Evolutionary conservation across 2,888 invertebrate species (phyloP).

Genomic region (Phrixothrix hirtus): DNA sequence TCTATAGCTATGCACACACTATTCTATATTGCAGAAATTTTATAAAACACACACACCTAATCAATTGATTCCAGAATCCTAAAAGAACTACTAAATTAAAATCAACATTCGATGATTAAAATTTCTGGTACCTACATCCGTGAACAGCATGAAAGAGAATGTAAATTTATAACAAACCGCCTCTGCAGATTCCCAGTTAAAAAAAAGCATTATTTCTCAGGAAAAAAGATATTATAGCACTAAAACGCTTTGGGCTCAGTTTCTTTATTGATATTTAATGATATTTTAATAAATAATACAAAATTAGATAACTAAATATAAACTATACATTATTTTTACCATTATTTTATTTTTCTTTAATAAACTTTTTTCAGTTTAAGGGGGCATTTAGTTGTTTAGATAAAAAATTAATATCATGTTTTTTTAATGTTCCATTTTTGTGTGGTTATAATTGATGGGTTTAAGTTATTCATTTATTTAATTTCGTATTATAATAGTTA

Average conservation of each 20-base stretch:
- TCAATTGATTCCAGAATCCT: conserved; percentile 29
- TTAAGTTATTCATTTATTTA: no score
- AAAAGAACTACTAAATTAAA: conserved; percentile 33
- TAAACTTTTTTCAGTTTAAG: no score
- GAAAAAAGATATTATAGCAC: conserved; percentile 11
- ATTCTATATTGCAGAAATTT: conserved; percentile 23
- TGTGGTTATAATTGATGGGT: no score
- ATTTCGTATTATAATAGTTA: no score
- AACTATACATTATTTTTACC: background rate
- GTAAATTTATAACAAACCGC: conserved; percentile 18
- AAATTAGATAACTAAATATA: background rate
- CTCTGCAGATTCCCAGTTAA: conserved; percentile 16
- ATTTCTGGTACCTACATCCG: conserved; percentile 54
- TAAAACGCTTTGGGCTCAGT: conserved; percentile 15
- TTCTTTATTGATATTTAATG: conserved; percentile 13
- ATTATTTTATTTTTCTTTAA: no score
- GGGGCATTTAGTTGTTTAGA: no score
- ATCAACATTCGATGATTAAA: conserved; percentile 56
- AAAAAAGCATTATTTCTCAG: conserved; percentile 21
- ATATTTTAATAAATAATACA: no score
- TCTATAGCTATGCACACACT: conserved; percentile 28
- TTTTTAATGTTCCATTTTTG: no score
- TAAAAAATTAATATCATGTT: no score
- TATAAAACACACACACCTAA: conserved; percentile 40
- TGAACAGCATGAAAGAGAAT: conserved; percentile 51